These are phyloP conservation scores for Drosophila mimica DNA, from an alignment of 2,888 invertebrate species.

Conservation along the genomic window DNA sequence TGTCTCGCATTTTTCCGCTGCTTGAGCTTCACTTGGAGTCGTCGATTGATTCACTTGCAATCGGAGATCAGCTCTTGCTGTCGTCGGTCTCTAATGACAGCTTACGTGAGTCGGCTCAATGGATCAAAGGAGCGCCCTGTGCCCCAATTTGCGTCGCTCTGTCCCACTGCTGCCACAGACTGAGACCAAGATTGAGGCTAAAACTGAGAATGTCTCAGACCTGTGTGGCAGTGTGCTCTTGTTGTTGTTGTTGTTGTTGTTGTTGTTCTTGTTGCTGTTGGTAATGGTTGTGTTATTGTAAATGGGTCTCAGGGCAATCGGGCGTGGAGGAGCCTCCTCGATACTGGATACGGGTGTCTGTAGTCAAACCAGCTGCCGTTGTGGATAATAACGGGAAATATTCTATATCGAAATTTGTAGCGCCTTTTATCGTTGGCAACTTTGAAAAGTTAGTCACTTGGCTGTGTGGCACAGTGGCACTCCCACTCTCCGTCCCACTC, in stretches of 20 bases:
- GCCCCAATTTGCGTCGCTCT: constrained; percentile 21
- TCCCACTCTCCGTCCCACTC: background rate
- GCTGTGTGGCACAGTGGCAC: constrained; percentile 28
- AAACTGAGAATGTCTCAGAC: background rate
- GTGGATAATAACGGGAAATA: constrained; percentile 51
- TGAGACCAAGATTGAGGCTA: background rate
- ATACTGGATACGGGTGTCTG: constrained; percentile 10
- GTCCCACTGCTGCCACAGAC: background rate
- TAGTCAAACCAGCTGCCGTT: constrained; percentile 32
- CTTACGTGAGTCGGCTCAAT: constrained; percentile 35
- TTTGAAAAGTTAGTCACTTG: constrained; percentile 69
- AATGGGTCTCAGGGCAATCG: constrained; percentile 22
- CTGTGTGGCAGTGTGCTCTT: constrained; percentile 1
- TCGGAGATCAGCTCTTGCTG: constrained; percentile 27
- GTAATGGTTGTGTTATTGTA: constrained; percentile 6
- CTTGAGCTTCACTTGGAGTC: background rate
- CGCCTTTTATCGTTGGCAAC: constrained; percentile 69
- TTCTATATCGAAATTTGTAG: constrained; percentile 58
- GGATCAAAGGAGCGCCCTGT: constrained; percentile 35
- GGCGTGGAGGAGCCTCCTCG: constrained; percentile 20
- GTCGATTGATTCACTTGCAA: constrained; percentile 12
- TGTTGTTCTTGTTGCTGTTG: background rate
- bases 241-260: background rate
- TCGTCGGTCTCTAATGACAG: constrained; percentile 33
- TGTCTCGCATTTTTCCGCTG: background rate